Conservation (phyloP, 2,888 invertebrate species). For the Xanthia togata region DNA sequence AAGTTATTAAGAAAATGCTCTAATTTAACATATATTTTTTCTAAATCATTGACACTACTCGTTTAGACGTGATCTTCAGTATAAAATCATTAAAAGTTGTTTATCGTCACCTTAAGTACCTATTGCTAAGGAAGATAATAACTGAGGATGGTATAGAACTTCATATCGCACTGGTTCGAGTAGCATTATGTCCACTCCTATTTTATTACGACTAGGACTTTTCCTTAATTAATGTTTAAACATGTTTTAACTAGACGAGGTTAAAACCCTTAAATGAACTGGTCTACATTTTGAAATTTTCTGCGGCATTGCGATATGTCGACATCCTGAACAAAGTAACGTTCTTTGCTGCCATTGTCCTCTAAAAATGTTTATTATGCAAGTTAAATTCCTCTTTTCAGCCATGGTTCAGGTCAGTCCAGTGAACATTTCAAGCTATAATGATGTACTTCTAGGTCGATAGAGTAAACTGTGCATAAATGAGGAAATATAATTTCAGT, state of each 20-base stretch:
- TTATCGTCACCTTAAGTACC: neutral
- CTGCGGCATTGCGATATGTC: slow-evolving; percentile 8
- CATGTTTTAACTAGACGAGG: slow-evolving; percentile 40
- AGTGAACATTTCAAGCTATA: no score
- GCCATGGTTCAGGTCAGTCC: neutral
- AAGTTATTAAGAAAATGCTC: no score
- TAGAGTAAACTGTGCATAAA: neutral
- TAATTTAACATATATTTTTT: no score
- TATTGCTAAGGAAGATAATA: neutral
- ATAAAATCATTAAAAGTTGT: no score
- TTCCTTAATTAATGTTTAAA: slow-evolving; percentile 39
- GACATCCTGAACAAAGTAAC: slow-evolving; percentile 8
- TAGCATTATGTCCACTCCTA: neutral
- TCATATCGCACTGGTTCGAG: no score
- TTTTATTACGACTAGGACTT: neutral
- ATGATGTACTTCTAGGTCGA: neutral
- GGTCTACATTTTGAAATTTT: slow-evolving; percentile 18
- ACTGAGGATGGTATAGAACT: neutral
- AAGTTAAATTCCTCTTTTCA: neutral
- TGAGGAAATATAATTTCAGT: neutral
- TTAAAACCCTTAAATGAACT: slow-evolving; percentile 20
- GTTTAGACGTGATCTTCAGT: no score
- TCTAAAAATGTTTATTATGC: slow-evolving; percentile 33
- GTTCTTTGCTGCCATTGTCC: slow-evolving; percentile 15
- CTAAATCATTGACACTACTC: no score